A percentile compares a stretch with the other conserved stretches of the same genome.
These are phyloP conservation scores for Phymorhynchus buccinoides DNA, from an alignment of 1,140 invertebrate species.

Conservation along the genomic window DNA sequence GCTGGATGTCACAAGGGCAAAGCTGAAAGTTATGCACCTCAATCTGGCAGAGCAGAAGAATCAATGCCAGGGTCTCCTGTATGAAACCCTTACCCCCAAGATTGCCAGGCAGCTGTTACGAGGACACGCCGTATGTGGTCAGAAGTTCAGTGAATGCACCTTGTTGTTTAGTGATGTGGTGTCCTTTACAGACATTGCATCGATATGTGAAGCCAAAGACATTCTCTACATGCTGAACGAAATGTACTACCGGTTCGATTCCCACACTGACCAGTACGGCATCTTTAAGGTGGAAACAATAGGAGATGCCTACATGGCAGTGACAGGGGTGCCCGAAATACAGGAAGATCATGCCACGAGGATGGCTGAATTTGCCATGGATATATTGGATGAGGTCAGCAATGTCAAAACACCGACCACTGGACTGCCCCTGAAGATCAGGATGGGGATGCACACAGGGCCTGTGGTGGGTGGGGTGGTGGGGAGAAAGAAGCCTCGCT, in stretches of 20 bases:
- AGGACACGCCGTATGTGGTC: constrained; percentile 39
- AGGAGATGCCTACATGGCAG: constrained; percentile 57
- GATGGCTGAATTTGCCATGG: constrained; percentile 56
- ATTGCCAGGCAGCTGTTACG: constrained; percentile 68
- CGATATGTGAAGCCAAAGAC: constrained; percentile 72
- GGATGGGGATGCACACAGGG: constrained; percentile 91
- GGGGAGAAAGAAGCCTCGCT: constrained; percentile 61
- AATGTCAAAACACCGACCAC: constrained; percentile 50
- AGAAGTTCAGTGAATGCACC: constrained; percentile 73
- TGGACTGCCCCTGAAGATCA: constrained; percentile 73
- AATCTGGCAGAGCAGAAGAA: constrained; percentile 72
- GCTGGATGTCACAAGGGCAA: constrained; percentile 73
- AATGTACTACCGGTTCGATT: constrained; percentile 73
- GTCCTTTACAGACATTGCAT: constrained; percentile 75
- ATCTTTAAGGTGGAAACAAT: constrained; percentile 61
- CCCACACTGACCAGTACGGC: constrained; percentile 54
- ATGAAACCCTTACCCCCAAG: constrained; percentile 71
- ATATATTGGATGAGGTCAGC: constrained; percentile 44
- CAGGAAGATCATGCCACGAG: constrained; percentile 46
- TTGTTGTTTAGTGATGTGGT: constrained; percentile 76
- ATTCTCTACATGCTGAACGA: constrained; percentile 74
- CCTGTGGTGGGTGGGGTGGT: constrained; percentile 67
- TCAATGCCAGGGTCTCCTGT: constrained; percentile 70
- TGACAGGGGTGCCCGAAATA: constrained; percentile 74
- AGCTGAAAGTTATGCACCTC: constrained; percentile 70